These are phyloP conservation scores for Hydrocynus forskahlii DNA, from an alignment of 2,797 vertebrate genomes.

Conservation along the genomic window DNA sequence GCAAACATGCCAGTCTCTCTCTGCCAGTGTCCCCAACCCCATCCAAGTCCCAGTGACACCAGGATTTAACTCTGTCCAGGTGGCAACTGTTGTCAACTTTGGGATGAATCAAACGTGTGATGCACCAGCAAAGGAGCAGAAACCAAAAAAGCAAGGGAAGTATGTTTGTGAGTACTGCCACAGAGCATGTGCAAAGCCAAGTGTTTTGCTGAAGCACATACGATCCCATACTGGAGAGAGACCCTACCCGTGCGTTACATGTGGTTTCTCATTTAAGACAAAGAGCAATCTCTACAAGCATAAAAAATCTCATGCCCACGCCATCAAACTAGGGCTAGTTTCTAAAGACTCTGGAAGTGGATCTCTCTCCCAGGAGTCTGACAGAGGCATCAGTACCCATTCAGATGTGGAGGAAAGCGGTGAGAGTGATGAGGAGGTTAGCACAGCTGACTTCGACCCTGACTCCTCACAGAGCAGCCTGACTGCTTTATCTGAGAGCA, in stretches of 20 bases:
- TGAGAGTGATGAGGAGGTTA: slow-evolving; percentile 93
- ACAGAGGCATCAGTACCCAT: slow-evolving; percentile 88
- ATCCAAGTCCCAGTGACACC: slow-evolving; percentile 87
- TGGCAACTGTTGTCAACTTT: slow-evolving; percentile 86
- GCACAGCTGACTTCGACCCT: slow-evolving; percentile 83
- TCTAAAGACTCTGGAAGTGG: slow-evolving; percentile 86
- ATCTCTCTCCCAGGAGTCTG: slow-evolving; percentile 91
- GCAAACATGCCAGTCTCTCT: slow-evolving; percentile 85
- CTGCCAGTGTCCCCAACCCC: slow-evolving; percentile 84
- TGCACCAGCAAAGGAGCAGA: slow-evolving; percentile 90
- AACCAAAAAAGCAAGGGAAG: slow-evolving; percentile 96
- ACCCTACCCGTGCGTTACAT: slow-evolving; percentile 95
- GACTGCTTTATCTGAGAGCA: slow-evolving; percentile 77
- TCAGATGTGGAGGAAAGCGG: slow-evolving; percentile 94
- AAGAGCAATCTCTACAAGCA: slow-evolving; percentile 99
- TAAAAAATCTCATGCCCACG: slow-evolving; percentile 98
- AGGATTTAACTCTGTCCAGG: slow-evolving; percentile 85
- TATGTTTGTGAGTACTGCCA: slow-evolving; percentile 96
- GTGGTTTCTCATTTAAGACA: slow-evolving; percentile 98
- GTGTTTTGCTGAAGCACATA: slow-evolving; percentile 97
- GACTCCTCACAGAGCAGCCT: slow-evolving; percentile 83
- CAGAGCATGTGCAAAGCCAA: slow-evolving; percentile 95
- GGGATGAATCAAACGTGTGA: slow-evolving; percentile 87
- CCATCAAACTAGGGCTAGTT: slow-evolving; percentile 94
- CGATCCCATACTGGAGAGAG: slow-evolving; percentile 97